Base-by-base conservation (phyloP, 2,888 invertebrate genomes). In the Netelia virgata region DNA sequence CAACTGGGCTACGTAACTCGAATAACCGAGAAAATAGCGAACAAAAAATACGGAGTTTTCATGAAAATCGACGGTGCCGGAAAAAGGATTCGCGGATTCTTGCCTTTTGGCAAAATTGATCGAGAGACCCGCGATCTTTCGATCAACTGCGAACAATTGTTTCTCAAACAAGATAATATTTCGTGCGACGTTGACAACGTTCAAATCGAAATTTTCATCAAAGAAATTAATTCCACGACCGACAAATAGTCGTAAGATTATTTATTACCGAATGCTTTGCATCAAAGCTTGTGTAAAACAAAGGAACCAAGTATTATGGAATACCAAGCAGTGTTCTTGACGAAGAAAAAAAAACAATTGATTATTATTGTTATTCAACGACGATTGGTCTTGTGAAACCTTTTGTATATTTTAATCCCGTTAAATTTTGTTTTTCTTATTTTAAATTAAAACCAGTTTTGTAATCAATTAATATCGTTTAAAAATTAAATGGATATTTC, bases 151-250 rank as follows among this genome's bases (percentile, higher is more conserved):
- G 74, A 72, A 28, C 74, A 16, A 47, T 63, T 85, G 18, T 69
- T 78, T 55, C 20, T 64, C 10, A 43, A 70, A 23, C 63, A 43
- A 18, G 16, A 36, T 28, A 57, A 28, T 16, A 43, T 72, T 23
- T 50, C 59, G 6, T 55, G 66, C n/a, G 59, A 23, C 16, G 72
- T 82, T 55, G 59, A 41, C 16, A 85, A 57, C n/a, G 81, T 88
- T 0, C 86, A 85, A 50, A 87, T 88, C 53, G 85, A 85, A 28
- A 86, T 88, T 73, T 76, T 66, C 50, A 85, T 88, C 41, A 86
- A 68, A 73, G 74, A 77, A 75, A 50, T 73, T 28, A 10, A 64
- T 23, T 18, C 16, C 23, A 28, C 47, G 16, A 20, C 2, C 9
- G n/a, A 75, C 16, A 55, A 14, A 75, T 66, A 3, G 41, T 64